Conservation (phyloP, 2,888 invertebrate genomes). For the Sepiola atlantica region DNA sequence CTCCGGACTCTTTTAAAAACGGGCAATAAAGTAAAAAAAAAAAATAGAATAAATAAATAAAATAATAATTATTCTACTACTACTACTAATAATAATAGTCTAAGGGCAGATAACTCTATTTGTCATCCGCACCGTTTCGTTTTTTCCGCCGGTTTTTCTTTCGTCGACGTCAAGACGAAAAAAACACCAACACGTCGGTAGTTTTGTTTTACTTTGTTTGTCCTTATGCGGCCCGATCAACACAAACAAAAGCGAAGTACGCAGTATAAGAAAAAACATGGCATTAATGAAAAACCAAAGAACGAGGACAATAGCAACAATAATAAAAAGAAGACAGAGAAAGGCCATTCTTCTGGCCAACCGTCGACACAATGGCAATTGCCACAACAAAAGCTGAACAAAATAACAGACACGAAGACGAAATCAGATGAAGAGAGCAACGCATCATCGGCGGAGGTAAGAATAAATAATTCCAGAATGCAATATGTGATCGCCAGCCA, state of each 20-base stretch:
- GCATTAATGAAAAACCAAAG: slow-evolving; percentile 41
- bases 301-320: slow-evolving; percentile 49
- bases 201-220: background rate
- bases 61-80: too few relatives aligned
- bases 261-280: slow-evolving; percentile 66
- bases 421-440: background rate
- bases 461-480: too few relatives aligned
- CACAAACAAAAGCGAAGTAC: slow-evolving; percentile 67
- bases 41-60: too few relatives aligned
- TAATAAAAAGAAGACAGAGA: slow-evolving; percentile 48
- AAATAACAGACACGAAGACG: background rate
- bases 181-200: background rate
- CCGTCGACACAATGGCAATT: background rate
- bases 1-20: too few relatives aligned
- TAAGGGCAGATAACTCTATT: background rate
- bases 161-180: background rate
- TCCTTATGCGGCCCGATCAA: slow-evolving; percentile 69
- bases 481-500: too few relatives aligned
- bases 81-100: too few relatives aligned
- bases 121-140: background rate
- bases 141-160: background rate
- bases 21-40: too few relatives aligned
- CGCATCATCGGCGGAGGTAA: background rate
- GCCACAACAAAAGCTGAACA: background rate
- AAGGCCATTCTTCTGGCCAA: background rate